A percentile compares a stretch with the other conserved stretches of the same genome.
Evolutionary conservation across 2,888 invertebrate genomes (phyloP).

Genomic region (Phlogophora meticulosa): DNA sequence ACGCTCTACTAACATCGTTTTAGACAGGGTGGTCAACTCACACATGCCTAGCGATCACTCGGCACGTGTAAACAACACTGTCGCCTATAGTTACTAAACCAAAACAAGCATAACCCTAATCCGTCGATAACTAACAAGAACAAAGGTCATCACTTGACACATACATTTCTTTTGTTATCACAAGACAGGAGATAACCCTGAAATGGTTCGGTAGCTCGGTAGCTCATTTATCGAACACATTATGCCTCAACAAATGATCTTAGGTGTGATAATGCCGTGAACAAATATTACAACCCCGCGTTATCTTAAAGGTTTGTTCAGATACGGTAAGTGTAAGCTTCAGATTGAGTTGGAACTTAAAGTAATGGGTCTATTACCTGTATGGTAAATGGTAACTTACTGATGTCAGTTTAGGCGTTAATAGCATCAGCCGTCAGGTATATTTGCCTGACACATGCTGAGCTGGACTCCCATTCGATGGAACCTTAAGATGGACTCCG

Average conservation of each 20-base stretch:
- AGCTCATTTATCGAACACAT: slow-evolving; percentile 56
- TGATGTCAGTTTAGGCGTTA: too few species aligned
- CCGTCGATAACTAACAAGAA: slow-evolving; percentile 30
- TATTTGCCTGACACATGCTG: too few species aligned
- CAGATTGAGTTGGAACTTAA: slow-evolving; percentile 41
- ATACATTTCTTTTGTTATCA: slow-evolving; percentile 45
- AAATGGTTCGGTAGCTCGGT: slow-evolving; percentile 58
- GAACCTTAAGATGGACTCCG: too few species aligned
- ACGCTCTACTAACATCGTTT: neutral
- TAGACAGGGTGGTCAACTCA: neutral
- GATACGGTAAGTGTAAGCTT: slow-evolving; percentile 52
- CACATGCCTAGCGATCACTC: slow-evolving; percentile 10
- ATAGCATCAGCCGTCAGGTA: too few species aligned
- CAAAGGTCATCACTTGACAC: slow-evolving; percentile 48
- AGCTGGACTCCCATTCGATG: too few species aligned
- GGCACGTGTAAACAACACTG: slow-evolving; percentile 3
- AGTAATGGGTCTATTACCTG: slow-evolving; percentile 30
- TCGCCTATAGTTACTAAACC: slow-evolving; percentile 18
- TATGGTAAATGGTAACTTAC: neutral
- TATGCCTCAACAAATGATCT: slow-evolving; percentile 59
- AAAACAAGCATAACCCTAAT: slow-evolving; percentile 43
- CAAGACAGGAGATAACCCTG: slow-evolving; percentile 42
- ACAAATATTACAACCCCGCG: slow-evolving; percentile 61
- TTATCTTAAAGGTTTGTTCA: slow-evolving; percentile 60
- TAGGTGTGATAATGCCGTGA: slow-evolving; percentile 61